Evolutionary conservation across 2,113 vertebrate genomes (phyloP), one percentile per base, ranked within the genome.

Genomic region (Syngnathoides biaculeatus): DNA sequence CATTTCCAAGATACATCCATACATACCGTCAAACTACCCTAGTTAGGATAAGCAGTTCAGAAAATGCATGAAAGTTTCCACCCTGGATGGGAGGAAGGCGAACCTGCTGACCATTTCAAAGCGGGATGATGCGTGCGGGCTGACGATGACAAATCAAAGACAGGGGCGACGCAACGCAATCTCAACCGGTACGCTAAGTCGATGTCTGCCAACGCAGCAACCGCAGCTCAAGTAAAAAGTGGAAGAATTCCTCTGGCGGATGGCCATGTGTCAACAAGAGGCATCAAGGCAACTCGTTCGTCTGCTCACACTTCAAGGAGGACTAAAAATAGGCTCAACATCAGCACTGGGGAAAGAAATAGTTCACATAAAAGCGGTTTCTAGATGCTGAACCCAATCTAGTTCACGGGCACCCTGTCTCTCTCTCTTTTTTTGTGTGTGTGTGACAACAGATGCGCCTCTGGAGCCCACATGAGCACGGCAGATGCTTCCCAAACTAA

Each of bases 101-200:
- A 81, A 74, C 69, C 73, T 74, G 82, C 74, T 69, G 78, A 53
- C 56, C 74, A 71, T 65, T 61, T 67, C 17, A n/a, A 69, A 68
- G 59, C 66, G 62, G 63, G 13, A 74, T 53, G 50, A 73, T 47
- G 65, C 59, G 72, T 12, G 14, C 63, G 39, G 35, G 78, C 47
- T 75, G 67, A 71, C 79, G 84, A 82, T 69, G 81, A 84, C 71
- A 73, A 74, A 73, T 76, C 79, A 88, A 85, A 83, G 83, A 78
- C 81, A 75, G 40, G 30, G n/a, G 39, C 61, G 60, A 50, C 12
- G 53, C 55, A 17, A n/a, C 70, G 43, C 64, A 65, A 47, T 75
- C 22, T 78, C 48, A 20, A 24, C 72, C 71, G 56, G 61, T 50
- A 71, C 70, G 56, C 60, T 58, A 77, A 77, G 72, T 59, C 24